These are phyloP conservation scores for Acanthurus leucopareius DNA, from an alignment of 2,797 vertebrate genomes.

Conservation along the genomic window DNA sequence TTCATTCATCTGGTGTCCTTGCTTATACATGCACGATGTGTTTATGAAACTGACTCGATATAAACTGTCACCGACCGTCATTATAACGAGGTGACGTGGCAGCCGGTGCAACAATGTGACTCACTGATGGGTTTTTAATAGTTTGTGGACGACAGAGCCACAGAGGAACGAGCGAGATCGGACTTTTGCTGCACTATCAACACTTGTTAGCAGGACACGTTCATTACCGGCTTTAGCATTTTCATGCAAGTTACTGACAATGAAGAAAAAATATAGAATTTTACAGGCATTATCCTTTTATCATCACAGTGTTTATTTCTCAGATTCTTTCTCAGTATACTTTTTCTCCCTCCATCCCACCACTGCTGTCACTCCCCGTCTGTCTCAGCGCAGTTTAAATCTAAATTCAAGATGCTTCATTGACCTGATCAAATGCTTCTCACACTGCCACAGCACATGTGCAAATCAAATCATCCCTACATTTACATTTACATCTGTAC, in stretches of 20 bases:
- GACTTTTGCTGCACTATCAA: not conserved
- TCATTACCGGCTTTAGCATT: not conserved
- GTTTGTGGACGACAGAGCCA: conserved; percentile 9
- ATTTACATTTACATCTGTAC: not conserved
- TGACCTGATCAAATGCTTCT: conserved; percentile 21
- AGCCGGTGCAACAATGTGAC: not conserved
- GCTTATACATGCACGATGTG: not conserved
- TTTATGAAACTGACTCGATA: not conserved
- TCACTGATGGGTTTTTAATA: conserved; percentile 30
- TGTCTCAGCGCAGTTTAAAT: conserved; percentile 26
- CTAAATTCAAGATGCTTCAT: conserved; percentile 4
- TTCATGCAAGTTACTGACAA: conserved; percentile 3
- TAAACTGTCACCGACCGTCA: not conserved
- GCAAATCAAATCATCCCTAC: conserved; percentile 25
- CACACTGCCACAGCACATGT: conserved; percentile 6
- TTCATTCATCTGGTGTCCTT: no score
- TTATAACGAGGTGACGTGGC: conserved; percentile 9
- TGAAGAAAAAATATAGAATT: not conserved
- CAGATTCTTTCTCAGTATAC: not conserved
- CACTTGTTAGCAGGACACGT: not conserved
- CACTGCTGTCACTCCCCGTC: not conserved
- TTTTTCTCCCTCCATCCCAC: not conserved
- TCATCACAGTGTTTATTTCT: not conserved
- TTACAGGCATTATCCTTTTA: not conserved
- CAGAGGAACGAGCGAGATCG: not conserved